Percentiles rank a stretch among this genome's conserved stretches.
These are phyloP conservation scores for Cinclus mexicanus DNA, from an alignment of 2,113 vertebrate species.

Conservation along the genomic window DNA sequence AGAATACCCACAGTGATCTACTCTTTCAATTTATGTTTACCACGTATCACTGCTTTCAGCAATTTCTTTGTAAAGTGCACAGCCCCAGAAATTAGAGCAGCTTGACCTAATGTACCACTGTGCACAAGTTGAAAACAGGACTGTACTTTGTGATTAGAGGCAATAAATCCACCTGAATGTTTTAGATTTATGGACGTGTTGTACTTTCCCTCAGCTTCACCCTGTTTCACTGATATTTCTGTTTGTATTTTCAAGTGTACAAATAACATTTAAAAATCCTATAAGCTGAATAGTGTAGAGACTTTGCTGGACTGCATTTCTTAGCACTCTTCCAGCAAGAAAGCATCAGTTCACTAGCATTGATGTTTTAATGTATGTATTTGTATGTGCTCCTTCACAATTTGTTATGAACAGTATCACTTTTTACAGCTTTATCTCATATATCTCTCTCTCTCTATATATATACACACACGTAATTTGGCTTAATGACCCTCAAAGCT, in stretches of 20 bases:
- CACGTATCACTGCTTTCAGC: not conserved
- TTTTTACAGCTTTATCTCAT: not conserved
- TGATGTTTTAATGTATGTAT: not conserved
- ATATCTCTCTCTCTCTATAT: not conserved
- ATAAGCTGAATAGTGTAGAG: not conserved
- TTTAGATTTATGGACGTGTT: not conserved
- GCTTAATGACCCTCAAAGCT: not conserved
- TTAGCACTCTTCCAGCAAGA: not conserved
- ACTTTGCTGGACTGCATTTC: not conserved
- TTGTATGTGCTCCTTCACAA: not conserved
- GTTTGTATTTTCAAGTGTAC: not conserved
- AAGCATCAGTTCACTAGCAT: not conserved
- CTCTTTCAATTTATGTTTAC: not conserved
- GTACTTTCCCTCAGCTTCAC: not conserved
- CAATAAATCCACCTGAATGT: not conserved
- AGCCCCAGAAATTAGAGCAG: not conserved
- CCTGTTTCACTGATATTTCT: not conserved
- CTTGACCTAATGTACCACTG: not conserved
- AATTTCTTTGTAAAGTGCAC: not conserved
- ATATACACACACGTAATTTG: not conserved
- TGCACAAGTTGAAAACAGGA: not conserved
- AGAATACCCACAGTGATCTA: not conserved
- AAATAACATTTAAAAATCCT: conserved; percentile 32
- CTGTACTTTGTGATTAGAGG: not conserved
- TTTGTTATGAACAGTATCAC: not conserved